Base-by-base conservation (phyloP, 2,113 vertebrate genomes). In the Colinus virginianus region DNA sequence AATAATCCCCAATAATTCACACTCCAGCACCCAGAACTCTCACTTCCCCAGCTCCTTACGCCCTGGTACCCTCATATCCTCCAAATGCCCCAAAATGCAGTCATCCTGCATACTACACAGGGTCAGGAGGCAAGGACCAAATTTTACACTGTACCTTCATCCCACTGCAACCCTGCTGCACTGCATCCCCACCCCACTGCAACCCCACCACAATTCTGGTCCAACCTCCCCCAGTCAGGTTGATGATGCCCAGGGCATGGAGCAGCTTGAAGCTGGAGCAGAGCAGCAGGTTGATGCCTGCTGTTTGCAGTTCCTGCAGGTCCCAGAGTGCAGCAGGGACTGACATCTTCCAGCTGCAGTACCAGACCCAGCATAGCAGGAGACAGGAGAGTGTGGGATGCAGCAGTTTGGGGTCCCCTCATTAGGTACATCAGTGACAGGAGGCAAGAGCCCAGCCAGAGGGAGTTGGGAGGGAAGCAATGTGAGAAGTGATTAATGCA, bases 401-500 rank as follows among this genome's bases (percentile, higher is more conserved):
- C 34, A 59, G 26, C 18, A 58, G 32, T 61, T 30, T 5, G 7
- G 7, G 43, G 23, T 14, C 34, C 49, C 51, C 46, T 63, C 61
- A 88, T 61, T 61, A 53, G 64, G 19, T 68, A 91, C 42, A 70
- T 23, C 51, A 55, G 88, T 67, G 56, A 72, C 67, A 78, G 10
- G 36, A 91, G 63, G 56, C 89, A 32, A 23, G 40, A 88, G 84
- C 64, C 79, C 63, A 62, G n/a, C 90, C 82, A 46, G 64, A 83
- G 90, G 79, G 88, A 96, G 70, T 18, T 90, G 69, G 42, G 76
- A 95, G 78, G 76, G 64, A 91, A 90, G 90, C 68, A 80, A 43
- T 53, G 77, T 93, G 83, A 95, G 86, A 90, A 95, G 95, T 95
- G 92, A 96, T 96, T 96, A 96, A 96, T 79, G 1, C 1, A 9